phyloP scores from a whole-genome alignment of 2,797 vertebrate species.

The Sciaenops ocellatus region DNA sequence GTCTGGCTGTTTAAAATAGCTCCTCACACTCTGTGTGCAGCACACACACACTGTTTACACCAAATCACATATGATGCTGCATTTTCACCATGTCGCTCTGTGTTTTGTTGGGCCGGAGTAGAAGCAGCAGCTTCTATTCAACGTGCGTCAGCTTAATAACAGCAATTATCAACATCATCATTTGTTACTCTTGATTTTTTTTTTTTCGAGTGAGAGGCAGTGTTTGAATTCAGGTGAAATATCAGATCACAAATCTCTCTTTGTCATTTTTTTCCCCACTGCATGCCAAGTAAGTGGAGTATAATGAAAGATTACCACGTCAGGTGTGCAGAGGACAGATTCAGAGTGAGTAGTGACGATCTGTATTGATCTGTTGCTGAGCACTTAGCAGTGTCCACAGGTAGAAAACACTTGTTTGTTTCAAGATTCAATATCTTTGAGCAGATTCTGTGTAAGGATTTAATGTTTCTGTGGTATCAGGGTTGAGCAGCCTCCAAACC shows the following conservation, averaged over 20 bases:
- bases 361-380: conserved; percentile 13
- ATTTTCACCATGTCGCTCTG: conserved; percentile 31
- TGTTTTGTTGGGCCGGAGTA: conserved; percentile 18
- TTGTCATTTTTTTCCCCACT: neutral
- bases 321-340: conserved; percentile 9
- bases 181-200: conserved; percentile 15
- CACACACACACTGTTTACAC: conserved; percentile 46
- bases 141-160: conserved; percentile 33
- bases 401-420: neutral
- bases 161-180: conserved; percentile 40
- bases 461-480: neutral
- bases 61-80: conserved; percentile 47
- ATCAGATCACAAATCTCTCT: conserved; percentile 16
- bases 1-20: conserved; percentile 72
- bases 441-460: neutral
- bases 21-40: conserved; percentile 19
- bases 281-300: neutral
- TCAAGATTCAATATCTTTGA: neutral
- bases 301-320: conserved; percentile 16
- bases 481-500: neutral
- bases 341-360: neutral
- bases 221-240: conserved; percentile 34
- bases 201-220: conserved; percentile 8
- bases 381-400: neutral
- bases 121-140: conserved; percentile 23